Base-by-base conservation (phyloP, 2,888 invertebrate genomes). In the Meteorus colon region DNA sequence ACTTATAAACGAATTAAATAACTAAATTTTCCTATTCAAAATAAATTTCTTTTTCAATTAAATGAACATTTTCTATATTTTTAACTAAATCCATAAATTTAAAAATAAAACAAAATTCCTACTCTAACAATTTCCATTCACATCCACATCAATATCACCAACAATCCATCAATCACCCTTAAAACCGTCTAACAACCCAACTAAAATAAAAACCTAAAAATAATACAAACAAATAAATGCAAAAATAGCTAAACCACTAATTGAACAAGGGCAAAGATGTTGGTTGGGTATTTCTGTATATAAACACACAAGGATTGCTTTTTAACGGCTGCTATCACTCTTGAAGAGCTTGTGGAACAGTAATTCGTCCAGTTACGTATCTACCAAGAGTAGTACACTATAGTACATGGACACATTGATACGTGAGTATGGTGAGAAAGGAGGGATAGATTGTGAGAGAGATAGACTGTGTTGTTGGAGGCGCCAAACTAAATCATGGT, bases 401-500 rank as follows among this genome's bases (percentile, higher is more conserved):
- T 16, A 73, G 63, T 78, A 77, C 75, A 79, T 45, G 4, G 45
- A n/a, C 24, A 37, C 45, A 45, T 37, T 73, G 72, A 72, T 65
- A 31, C 68, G 78, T 41, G 41, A 67, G 66, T 73, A 75, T 31
- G 80, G 65, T 41, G 76, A 70, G 73, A 80, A 77, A 77, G 73
- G 65, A 55, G 27, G 51, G 27, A 41, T 31, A 65, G 74, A 55
- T 60, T 66, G 16, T 24, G 12, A 27, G 37, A 27, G 62, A 72
- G 41, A 62, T n/a, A 65, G 62, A 73, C 60, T 51, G 48, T 10
- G 37, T n/a, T 73, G 77, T 81, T 81, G 82, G 82, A 81, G 81
- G 79, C 81, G 84, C 83, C 84, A 85, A 84, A 86, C 85, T 88
- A 88, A 88, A 88, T 88, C 87, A 88, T 85, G 82, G 83, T 81